These are phyloP conservation scores for Channa striata DNA, from an alignment of 2,797 vertebrate species.

Conservation along the genomic window DNA sequence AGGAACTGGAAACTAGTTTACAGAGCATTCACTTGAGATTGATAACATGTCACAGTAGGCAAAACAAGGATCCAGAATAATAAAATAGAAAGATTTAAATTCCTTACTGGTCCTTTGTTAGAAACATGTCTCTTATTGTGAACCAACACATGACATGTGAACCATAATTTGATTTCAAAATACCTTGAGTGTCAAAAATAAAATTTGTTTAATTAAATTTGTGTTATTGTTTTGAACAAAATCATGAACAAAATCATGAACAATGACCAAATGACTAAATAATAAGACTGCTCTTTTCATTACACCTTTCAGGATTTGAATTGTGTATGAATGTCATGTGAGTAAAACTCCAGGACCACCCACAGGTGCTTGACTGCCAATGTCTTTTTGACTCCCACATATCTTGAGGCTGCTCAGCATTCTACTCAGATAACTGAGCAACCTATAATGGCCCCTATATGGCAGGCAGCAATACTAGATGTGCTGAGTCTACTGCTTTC, in stretches of 20 bases:
- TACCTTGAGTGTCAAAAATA: neutral
- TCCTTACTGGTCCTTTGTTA: neutral
- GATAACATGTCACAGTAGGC: slow-evolving; percentile 32
- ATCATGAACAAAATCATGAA: too few species aligned
- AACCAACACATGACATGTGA: too few species aligned
- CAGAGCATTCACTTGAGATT: neutral
- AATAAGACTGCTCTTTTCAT: too few species aligned
- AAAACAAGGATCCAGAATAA: slow-evolving; percentile 47
- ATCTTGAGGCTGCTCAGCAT: slow-evolving; percentile 28
- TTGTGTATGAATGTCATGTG: neutral
- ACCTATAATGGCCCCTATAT: slow-evolving; percentile 19
- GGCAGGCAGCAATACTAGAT: slow-evolving; percentile 19
- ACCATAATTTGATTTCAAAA: too few species aligned
- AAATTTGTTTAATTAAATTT: neutral
- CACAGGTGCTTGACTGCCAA: neutral
- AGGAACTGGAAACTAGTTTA: slow-evolving; percentile 11
- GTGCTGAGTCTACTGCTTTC: slow-evolving; percentile 52
- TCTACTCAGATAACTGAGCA: slow-evolving; percentile 41
- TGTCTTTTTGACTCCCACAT: neutral
- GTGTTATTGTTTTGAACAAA: too few species aligned
- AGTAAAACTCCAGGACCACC: neutral
- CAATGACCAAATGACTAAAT: too few species aligned
- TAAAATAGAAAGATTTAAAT: slow-evolving; percentile 7
- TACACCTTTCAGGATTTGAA: neutral
- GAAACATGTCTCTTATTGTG: slow-evolving; percentile 1